phyloP scores from a whole-genome alignment of 35 echinoderm and acorn worm genomes.

The Ophioderma brevispina region DNA sequence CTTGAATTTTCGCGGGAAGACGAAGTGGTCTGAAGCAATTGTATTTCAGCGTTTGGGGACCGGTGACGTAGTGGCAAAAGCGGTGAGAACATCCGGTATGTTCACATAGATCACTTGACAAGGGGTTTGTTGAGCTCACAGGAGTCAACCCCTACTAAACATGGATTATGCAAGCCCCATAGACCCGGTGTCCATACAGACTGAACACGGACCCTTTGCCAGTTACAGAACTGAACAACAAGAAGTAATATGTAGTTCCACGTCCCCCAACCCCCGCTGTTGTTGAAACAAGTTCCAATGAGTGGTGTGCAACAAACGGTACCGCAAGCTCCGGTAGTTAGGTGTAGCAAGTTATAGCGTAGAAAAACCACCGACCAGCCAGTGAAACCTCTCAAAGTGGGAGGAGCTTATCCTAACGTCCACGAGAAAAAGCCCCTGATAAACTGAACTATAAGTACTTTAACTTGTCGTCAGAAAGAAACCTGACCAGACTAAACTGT shows the following conservation, averaged over 20 bases:
- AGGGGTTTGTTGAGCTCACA: neutral
- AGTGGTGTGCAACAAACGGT: neutral
- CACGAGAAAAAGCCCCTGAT: neutral
- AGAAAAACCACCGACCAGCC: neutral
- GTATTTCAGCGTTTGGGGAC: neutral
- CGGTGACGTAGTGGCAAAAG: neutral
- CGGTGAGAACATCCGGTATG: neutral
- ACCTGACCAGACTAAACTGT: neutral
- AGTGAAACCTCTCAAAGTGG: neutral
- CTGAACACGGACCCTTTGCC: too few relatives aligned
- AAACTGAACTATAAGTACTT: neutral
- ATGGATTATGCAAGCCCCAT: neutral
- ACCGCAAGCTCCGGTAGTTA: conserved; percentile 10
- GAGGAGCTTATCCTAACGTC: neutral
- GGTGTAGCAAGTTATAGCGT: neutral
- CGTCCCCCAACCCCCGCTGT: too few relatives aligned
- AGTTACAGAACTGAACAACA: too few relatives aligned
- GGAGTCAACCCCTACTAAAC: neutral
- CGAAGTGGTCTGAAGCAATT: neutral
- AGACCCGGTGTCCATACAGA: too few relatives aligned
- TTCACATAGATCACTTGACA: neutral
- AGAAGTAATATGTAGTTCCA: too few relatives aligned
- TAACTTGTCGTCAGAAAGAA: neutral
- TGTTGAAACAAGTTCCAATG: neutral
- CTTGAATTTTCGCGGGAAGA: neutral